Conservation (phyloP, 2,113 vertebrate genomes). For the Gavia stellata region DNA sequence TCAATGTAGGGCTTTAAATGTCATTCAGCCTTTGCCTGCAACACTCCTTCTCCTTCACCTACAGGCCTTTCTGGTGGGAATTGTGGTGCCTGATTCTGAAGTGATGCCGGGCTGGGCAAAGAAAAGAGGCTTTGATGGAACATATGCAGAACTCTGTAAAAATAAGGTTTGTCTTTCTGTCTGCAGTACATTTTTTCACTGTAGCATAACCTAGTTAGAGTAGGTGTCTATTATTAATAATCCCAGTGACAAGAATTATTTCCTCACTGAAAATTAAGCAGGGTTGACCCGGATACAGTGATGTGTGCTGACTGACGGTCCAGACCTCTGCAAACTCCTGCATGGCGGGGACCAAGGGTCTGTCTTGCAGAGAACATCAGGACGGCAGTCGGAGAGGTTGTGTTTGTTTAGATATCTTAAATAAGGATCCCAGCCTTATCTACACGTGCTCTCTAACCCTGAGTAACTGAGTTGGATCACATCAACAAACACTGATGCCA, state of each 20-base stretch:
- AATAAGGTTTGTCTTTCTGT: slow-evolving; percentile 75
- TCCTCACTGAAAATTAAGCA: background rate
- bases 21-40: background rate
- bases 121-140: slow-evolving; percentile 88
- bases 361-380: background rate
- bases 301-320: background rate
- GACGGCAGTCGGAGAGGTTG: background rate
- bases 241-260: background rate
- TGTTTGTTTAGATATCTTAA: background rate
- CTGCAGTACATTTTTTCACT: background rate
- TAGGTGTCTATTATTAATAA: background rate
- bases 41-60: background rate
- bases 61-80: slow-evolving; percentile 93
- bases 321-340: background rate
- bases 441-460: no score
- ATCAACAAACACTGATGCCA: background rate
- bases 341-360: accelerated
- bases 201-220: background rate
- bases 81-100: slow-evolving; percentile 91
- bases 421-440: background rate
- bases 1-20: background rate
- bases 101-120: slow-evolving; percentile 91
- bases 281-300: background rate
- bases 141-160: slow-evolving; percentile 84
- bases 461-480: background rate